phyloP scores from a whole-genome alignment of 2,113 vertebrate species.

The Perca fluviatilis region DNA sequence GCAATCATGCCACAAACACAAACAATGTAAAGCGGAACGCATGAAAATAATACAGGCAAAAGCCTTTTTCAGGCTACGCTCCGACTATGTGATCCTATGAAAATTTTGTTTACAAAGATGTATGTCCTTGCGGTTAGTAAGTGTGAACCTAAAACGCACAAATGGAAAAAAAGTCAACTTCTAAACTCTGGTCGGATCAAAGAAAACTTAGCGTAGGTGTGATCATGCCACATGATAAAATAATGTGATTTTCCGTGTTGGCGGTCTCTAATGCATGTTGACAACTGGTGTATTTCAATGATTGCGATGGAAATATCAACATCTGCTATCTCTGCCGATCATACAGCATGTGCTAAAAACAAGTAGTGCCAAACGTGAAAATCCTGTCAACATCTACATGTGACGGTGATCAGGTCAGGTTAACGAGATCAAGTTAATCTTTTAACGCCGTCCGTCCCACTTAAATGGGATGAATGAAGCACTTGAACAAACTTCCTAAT shows the following conservation, averaged over 20 bases:
- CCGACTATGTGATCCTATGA: background rate
- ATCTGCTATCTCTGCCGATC: background rate
- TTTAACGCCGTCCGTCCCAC: constrained; percentile 3
- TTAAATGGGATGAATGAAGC: background rate
- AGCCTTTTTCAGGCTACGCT: background rate
- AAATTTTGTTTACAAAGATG: background rate
- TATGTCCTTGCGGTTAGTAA: background rate
- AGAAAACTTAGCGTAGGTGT: constrained; percentile 17
- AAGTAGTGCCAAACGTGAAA: background rate
- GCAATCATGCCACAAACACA: background rate
- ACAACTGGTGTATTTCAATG: background rate
- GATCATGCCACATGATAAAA: background rate
- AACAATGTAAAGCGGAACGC: background rate
- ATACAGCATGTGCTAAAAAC: background rate
- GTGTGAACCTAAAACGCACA: background rate
- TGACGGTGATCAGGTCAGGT: constrained; percentile 10
- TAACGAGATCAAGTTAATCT: constrained; percentile 35
- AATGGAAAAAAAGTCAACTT: background rate
- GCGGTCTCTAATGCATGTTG: background rate
- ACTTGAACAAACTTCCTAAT: background rate
- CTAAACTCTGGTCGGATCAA: background rate
- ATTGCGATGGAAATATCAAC: background rate
- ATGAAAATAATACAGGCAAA: background rate
- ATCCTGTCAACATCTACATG: background rate
- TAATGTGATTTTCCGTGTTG: background rate